These are phyloP conservation scores for Centruroides vittatus DNA, from an alignment of 1,140 invertebrate genomes.

Conservation along the genomic window DNA sequence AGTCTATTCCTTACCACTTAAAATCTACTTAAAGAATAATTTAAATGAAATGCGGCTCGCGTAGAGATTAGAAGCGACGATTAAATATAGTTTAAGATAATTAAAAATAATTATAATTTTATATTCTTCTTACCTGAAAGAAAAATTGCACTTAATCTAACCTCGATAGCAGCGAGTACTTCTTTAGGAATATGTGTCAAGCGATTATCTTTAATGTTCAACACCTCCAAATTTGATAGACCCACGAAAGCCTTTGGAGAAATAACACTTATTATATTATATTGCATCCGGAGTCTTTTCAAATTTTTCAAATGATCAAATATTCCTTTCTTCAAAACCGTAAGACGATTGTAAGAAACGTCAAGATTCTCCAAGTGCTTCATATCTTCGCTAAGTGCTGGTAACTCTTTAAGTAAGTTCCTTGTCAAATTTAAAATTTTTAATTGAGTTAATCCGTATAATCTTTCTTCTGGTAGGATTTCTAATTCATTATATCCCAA, in stretches of 20 bases:
- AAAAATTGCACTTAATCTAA: conserved; percentile 30
- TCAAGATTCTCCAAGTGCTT: conserved; percentile 54
- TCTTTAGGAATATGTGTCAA: conserved; percentile 63
- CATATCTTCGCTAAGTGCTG: conserved; percentile 64
- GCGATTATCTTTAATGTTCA: conserved; percentile 72
- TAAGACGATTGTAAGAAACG: conserved; percentile 67
- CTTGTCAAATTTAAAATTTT: conserved; percentile 62
- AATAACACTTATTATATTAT: conserved; percentile 64
- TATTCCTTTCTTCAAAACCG: conserved; percentile 52
- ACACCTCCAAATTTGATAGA: conserved; percentile 56
- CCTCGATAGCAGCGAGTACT: conserved; percentile 20
- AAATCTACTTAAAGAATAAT: too few relatives aligned
- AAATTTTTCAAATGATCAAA: conserved; percentile 46
- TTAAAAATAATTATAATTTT: neutral
- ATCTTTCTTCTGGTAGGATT: conserved; percentile 63
- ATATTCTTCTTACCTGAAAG: conserved; percentile 17
- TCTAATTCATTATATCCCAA: conserved; percentile 70
- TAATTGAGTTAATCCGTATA: conserved; percentile 57
- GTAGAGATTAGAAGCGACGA: too few relatives aligned
- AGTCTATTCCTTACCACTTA: too few relatives aligned
- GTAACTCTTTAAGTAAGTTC: conserved; percentile 63
- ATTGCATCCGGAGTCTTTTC: conserved; percentile 57
- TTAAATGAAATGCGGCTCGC: too few relatives aligned
- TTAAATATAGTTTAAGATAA: neutral
- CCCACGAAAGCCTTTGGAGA: conserved; percentile 61